phyloP scores from a whole-genome alignment of 2,888 invertebrate species.

The Entomobrya proxima region DNA sequence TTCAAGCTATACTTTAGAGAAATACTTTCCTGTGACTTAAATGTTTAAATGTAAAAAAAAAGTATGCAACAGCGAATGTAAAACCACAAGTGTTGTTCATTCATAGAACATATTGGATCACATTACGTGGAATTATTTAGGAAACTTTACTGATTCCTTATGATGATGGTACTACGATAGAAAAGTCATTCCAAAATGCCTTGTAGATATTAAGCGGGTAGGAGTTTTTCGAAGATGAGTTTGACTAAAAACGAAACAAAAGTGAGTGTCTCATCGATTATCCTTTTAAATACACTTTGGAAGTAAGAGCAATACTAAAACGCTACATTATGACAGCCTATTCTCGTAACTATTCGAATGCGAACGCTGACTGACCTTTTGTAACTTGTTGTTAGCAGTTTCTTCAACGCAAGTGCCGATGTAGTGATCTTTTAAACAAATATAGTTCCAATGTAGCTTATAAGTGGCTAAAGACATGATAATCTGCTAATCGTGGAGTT shows the following conservation, averaged over 20 bases:
- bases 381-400: background rate
- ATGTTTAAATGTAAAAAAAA: background rate
- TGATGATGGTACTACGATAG: background rate
- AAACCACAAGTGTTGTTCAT: background rate
- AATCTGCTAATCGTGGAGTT: too few species aligned
- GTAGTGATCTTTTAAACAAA: background rate
- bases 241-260: background rate
- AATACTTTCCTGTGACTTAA: too few species aligned
- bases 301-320: too few species aligned
- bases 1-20: too few species aligned
- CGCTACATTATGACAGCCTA: too few species aligned
- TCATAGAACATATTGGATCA: background rate
- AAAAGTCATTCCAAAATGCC: conserved; percentile 25
- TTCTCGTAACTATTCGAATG: background rate
- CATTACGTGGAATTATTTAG: too few species aligned
- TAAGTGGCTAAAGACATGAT: background rate
- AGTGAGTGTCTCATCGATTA: too few species aligned
- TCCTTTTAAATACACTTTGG: too few species aligned
- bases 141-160: conserved; percentile 7
- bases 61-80: too few species aligned
- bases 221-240: background rate
- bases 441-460: background rate
- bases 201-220: conserved; percentile 34
- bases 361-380: conserved; percentile 5
- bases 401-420: background rate